Percentiles rank a stretch among this genome's conserved stretches.
Evolutionary conservation across 2,113 vertebrate species (phyloP).

Genomic region (Pterocles orientalis): DNA sequence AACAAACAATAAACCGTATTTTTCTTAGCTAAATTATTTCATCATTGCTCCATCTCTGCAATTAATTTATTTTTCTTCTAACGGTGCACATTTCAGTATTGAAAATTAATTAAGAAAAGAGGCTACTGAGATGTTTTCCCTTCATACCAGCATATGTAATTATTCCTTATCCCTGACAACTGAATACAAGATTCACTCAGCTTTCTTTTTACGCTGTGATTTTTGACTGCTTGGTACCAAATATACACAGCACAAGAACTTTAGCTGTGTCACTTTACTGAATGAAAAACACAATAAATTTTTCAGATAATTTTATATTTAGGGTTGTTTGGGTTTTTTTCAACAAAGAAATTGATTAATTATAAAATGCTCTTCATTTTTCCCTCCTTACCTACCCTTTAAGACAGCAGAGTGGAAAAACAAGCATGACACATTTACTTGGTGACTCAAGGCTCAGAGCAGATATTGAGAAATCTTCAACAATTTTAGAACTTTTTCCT

Average conservation of each 20-base stretch:
- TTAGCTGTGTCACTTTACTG: not conserved
- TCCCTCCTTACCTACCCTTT: slow-evolving; percentile 8
- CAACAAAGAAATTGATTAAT: not conserved
- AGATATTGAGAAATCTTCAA: slow-evolving; percentile 65
- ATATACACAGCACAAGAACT: not conserved
- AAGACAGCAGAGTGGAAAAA: slow-evolving; percentile 57
- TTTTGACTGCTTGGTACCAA: slow-evolving; percentile 1
- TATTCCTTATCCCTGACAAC: not conserved
- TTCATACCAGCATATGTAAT: not conserved
- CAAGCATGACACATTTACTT: slow-evolving; percentile 58
- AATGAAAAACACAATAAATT: not conserved
- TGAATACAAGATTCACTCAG: not conserved
- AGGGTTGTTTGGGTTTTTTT: not conserved
- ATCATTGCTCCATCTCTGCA: not conserved
- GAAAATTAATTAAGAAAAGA: not conserved
- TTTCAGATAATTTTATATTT: not conserved
- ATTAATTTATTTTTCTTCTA: not conserved
- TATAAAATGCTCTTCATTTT: slow-evolving; percentile 10
- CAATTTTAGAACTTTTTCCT: slow-evolving; percentile 6
- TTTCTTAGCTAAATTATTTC: not conserved
- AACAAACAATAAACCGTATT: not conserved
- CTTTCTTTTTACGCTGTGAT: not conserved
- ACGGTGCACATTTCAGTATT: not conserved
- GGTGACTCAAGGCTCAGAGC: slow-evolving; percentile 79
- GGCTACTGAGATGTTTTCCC: not conserved